Evolutionary conservation across 2,797 vertebrate genomes (phyloP), one percentile per base, ranked within the genome.

Genomic region (Helostoma temminkii): DNA sequence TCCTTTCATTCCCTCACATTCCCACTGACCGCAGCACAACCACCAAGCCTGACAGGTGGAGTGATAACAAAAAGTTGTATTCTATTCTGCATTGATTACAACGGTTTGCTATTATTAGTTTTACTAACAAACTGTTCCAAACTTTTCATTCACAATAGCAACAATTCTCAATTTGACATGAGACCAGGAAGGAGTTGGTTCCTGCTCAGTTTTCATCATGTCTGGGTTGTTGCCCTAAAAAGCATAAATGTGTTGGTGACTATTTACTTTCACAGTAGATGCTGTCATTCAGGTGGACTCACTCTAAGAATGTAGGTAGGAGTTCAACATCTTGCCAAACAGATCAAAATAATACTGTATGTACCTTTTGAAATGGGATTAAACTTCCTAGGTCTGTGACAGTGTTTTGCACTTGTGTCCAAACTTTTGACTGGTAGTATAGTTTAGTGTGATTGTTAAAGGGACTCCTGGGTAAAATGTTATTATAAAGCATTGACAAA

Each of bases 1-100:
- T 75, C 78, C 83, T 82, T 91, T 90, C 88, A 91, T 83, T 83
- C 63, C 64, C 55, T 65, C 46, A 24, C 78, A 84, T 77, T 85
- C 64, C 70, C 57, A 74, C 77, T 68, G 83, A 82, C 81, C 65
- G 9, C 59, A 49, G 73, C 71, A 66, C 76, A 75, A 78, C 64
- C 71, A 72, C 45, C 42, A 11, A 41, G 59, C 30, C 66, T 54
- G 70, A 55, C 81, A 73, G 66, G 56, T 69, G 48, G 37, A 75
- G 55, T 46, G 5, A 50, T 73, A 43, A 64, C 54, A 58, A 56
- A 78, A 69, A 64, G 48, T 32, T 19, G 22, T 16, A 56, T 58
- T 65, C 58, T 8, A 53, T 76, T 71, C 45, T 45, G 37, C 46
- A 25, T 22, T 18, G 39, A 15, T 18, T 43, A 25, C 55, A 30